Base-by-base conservation (phyloP, 2,113 vertebrate species). In the Glaucidium brasilianum region DNA sequence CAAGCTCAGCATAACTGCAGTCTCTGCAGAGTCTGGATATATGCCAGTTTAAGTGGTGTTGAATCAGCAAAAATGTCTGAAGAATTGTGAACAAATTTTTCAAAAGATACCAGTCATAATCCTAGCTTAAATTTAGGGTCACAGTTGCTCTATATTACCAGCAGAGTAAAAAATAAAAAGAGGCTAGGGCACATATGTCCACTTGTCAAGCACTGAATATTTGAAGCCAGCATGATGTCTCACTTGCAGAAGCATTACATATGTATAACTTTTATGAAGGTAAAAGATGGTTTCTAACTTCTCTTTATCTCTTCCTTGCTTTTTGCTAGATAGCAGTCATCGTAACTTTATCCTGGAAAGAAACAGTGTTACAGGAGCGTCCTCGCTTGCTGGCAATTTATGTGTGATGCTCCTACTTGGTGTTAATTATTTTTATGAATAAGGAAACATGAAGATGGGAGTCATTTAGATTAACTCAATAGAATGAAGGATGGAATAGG, bases 11-110 rank as follows among this genome's bases (percentile, higher is more conserved):
- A 39, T 78, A 85, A 76, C 56, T 68, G 15, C 15, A 60, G 15
- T 90, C 49, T 94, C 26, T 77, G 45, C 62, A 91, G 77, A 91
- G 45, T 66, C 53, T 96, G 88, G 66, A 64, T 89, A 60, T 75
- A 68, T 45, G 73, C 56, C 89, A 91, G 0, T 30, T 92, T 79
- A 82, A 82, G 52, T 69, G 49, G 4, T 73, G 34, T 34, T 85
- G 73, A 90, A 82, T 89, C 84, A 91, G 80, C 50, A 91, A 85
- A 89, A 75, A 76, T 73, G 50, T 89, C 32, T 76, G 58, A 94
- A 91, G n/a, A 95, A 91, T 59, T 88, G 63, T 90, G 69, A 84
- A 85, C 20, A 62, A 94, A 85, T 92, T 85, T 76, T 50, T 91
- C 58, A 88, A 58, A 34, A 75, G 37, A 47, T 84, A 89, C 11